Conservation (phyloP, 2,797 vertebrate genomes). For the Urophycis tenuis region DNA sequence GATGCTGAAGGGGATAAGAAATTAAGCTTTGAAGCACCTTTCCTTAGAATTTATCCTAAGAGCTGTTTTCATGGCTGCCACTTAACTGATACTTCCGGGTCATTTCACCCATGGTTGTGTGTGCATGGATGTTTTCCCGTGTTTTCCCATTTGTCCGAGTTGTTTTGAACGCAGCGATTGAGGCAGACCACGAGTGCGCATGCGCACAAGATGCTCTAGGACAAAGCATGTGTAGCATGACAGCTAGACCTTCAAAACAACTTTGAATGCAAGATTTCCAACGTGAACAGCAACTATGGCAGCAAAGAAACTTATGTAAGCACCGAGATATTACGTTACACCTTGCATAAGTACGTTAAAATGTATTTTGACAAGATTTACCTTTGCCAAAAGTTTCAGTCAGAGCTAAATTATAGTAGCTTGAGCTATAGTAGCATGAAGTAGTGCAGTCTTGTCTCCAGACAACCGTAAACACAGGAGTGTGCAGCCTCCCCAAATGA, state of each 20-base stretch:
- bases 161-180: background rate
- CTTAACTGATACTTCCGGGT: background rate
- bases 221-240: conserved; percentile 51
- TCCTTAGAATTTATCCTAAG: background rate
- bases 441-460: background rate
- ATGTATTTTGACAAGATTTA: background rate
- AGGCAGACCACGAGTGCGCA: background rate
- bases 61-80: too few species aligned
- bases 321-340: background rate
- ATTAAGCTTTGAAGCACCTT: background rate
- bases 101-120: background rate
- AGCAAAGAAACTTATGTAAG: conserved; percentile 60
- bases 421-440: too few species aligned
- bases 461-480: background rate
- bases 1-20: background rate
- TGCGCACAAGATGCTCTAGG: conserved; percentile 36
- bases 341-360: background rate
- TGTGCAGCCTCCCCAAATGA: too few species aligned
- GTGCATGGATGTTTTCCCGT: too few species aligned
- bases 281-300: conserved; percentile 44
- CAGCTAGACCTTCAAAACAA: conserved; percentile 58
- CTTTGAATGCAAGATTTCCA: background rate
- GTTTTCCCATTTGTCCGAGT: background rate
- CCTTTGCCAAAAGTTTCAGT: background rate
- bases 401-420: background rate